Base-by-base conservation (phyloP, 37 sponge, comb jelly and placozoan genomes). In the Diacarnus erythraeanus region DNA sequence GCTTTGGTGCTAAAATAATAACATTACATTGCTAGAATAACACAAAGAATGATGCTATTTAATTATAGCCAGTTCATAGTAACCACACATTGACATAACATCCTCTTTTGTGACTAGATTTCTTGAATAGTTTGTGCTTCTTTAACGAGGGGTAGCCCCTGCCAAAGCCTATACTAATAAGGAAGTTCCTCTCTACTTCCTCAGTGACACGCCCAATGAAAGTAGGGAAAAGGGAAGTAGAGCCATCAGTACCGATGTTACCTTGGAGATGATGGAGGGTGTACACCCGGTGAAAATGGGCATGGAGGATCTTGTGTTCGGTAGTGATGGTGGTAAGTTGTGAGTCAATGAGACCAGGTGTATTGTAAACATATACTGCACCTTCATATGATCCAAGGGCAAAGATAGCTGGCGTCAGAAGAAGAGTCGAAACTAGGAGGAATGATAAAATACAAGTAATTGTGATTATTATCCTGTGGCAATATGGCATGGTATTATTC, bases 161-260 rank as follows among this genome's bases (percentile, higher is more conserved):
- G 1, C 88, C 88, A 81, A 34, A 60, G 2, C 88, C 88, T 10
- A 82, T 35, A 30, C 72, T 78, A 38, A 89, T 42, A 20, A 89
- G 75, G 41, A 83, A 79, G 0, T 77, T 71, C n/a, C 61, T 44
- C 12, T 34, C 38, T 10, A 68, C 34, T n/a, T 38, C 36, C 12
- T 57, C 61, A 39, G 2, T 56, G 34, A 54, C 37, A 34, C 42
- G 56, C 0, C 89, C 89, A 65, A 83, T 18, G 68, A 60, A 89
- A 17, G 88, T 82, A 29, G 63, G 78, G 57, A 77, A 82, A 20
- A 72, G 26, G 1, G 88, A 82, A 38, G 88, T 88, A 47, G 26
- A n/a, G 2, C 88, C 88, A 18, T 77, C 33, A 36, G 57, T 30
- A 1, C 23, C 47, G 34, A 82, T 77, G 25, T 30, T 17, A 0